phyloP scores from a whole-genome alignment of 2,797 vertebrate species.

The Meriones psammophilus region DNA sequence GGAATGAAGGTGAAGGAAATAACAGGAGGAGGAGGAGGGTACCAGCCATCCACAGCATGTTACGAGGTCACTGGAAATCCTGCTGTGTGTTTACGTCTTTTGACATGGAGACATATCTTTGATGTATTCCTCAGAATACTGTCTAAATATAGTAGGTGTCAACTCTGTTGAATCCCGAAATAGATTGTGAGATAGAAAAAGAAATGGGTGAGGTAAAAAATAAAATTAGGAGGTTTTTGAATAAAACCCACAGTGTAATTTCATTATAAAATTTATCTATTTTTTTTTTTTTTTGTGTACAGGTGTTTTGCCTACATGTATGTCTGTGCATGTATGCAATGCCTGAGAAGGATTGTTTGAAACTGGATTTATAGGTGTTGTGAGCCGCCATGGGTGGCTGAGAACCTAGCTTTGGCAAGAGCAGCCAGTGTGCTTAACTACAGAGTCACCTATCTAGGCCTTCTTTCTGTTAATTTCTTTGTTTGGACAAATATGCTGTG shows the following conservation, averaged over 20 bases:
- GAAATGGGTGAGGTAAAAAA: neutral
- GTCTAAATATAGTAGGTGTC: neutral
- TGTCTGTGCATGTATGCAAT: neutral
- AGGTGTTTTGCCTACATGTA: neutral
- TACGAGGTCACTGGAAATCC: neutral
- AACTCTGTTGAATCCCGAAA: rapidly evolving
- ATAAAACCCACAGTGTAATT: neutral
- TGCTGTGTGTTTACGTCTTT: rapidly evolving
- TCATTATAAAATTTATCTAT: neutral
- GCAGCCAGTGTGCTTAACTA: neutral
- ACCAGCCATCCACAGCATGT: rapidly evolving
- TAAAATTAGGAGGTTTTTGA: neutral
- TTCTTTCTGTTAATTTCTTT: neutral
- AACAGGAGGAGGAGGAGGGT: neutral
- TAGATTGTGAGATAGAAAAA: neutral
- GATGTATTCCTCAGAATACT: rapidly evolving
- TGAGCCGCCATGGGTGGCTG: neutral
- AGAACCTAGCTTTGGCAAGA: neutral
- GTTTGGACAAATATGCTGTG: neutral
- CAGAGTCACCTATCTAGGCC: neutral
- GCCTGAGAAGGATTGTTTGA: neutral
- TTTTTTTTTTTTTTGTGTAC: neutral
- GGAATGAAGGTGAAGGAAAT: neutral
- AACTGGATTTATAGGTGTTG: neutral
- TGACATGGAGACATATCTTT: rapidly evolving